Evolutionary conservation across 2,888 invertebrate species (phyloP).

Genomic region (Brachyptera putata): DNA sequence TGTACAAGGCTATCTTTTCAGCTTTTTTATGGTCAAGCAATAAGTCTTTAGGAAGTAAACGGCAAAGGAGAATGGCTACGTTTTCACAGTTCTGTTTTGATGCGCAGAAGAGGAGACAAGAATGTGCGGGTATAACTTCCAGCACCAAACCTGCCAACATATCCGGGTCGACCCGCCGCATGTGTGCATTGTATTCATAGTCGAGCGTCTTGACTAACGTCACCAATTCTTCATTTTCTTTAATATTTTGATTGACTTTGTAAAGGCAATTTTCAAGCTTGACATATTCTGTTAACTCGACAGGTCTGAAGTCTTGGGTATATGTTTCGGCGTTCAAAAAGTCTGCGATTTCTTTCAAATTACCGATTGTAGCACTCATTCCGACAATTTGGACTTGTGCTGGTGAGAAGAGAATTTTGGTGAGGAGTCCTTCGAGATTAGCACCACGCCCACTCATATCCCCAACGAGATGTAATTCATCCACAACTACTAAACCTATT

Average conservation of each 20-base stretch:
- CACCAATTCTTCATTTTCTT: conserved; percentile 24
- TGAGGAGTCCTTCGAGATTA: conserved; percentile 74
- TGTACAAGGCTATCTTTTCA: conserved; percentile 58
- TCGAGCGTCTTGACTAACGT: conserved; percentile 10
- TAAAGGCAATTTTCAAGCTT: conserved; percentile 63
- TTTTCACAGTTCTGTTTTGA: conserved; percentile 90
- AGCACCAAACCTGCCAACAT: conserved; percentile 71
- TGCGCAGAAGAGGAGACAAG: conserved; percentile 90
- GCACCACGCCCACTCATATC: conserved; percentile 79
- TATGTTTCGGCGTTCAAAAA: conserved; percentile 82
- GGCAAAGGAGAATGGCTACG: conserved; percentile 72
- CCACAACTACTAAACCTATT: conserved; percentile 77
- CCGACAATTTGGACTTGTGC: conserved; percentile 81
- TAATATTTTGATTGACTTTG: conserved; percentile 49
- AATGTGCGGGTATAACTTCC: conserved; percentile 73
- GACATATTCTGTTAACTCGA: conserved; percentile 76
- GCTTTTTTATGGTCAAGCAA: conserved; percentile 49
- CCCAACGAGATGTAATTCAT: conserved; percentile 91
- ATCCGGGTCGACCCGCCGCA: conserved; percentile 66
- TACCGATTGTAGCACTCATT: conserved; percentile 97
- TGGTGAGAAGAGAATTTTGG: conserved; percentile 55
- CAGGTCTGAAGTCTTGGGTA: conserved; percentile 82
- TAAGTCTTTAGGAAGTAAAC: conserved; percentile 51
- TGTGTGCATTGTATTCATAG: not conserved
- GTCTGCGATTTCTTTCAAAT: conserved; percentile 70